Conservation (phyloP, 2,888 invertebrate species). For the Oligia strigilis region DNA sequence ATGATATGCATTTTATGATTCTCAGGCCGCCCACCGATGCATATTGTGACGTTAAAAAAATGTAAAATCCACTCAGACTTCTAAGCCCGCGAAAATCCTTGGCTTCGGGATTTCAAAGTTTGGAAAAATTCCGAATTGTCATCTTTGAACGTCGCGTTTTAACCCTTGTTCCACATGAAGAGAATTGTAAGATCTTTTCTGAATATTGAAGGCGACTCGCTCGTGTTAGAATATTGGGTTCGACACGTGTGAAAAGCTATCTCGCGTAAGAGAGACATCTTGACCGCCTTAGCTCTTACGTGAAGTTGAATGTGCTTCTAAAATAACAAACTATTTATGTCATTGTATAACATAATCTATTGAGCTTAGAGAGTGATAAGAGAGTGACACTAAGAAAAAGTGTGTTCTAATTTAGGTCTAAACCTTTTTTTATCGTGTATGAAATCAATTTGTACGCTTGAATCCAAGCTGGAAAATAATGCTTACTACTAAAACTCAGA, state of each 20-base stretch:
- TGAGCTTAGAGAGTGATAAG: neutral
- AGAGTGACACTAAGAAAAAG: neutral
- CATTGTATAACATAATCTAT: neutral
- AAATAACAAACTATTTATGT: conserved; percentile 20
- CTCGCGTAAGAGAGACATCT: conserved; percentile 42
- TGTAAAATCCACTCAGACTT: conserved; percentile 45
- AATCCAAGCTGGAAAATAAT: too few relatives aligned
- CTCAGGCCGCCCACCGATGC: conserved; percentile 37
- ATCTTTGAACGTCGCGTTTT: conserved; percentile 38
- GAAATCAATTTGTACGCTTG: neutral
- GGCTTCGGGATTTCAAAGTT: conserved; percentile 1
- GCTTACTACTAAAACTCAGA: neutral
- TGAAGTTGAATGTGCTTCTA: conserved; percentile 7
- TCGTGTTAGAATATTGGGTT: conserved; percentile 53
- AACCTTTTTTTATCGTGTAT: neutral
- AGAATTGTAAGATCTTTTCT: conserved; percentile 57
- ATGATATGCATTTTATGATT: conserved; percentile 76
- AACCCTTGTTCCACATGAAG: conserved; percentile 54
- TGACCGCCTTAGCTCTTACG: conserved; percentile 42
- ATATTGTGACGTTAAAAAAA: conserved; percentile 49
- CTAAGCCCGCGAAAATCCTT: conserved; percentile 9
- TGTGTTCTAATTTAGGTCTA: neutral
- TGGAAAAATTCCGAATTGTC: conserved; percentile 41
- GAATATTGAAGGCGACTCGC: conserved; percentile 53
- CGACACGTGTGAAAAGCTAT: conserved; percentile 54